Evolutionary conservation across 2,888 invertebrate species (phyloP).

Genomic region (Hydraecia micacea): DNA sequence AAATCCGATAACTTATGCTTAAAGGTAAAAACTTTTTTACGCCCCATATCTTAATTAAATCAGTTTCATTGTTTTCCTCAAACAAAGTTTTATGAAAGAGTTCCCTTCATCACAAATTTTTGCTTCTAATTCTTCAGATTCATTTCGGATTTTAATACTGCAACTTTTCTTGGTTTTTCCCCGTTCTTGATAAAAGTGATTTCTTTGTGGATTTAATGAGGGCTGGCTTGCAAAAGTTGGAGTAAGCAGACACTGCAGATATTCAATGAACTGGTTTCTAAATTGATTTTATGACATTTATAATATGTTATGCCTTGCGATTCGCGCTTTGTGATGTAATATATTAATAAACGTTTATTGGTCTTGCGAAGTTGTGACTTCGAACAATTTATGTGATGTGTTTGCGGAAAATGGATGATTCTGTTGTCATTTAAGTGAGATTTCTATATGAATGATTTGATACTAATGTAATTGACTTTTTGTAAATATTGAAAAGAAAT

Average conservation of each 20-base stretch:
- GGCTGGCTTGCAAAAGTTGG: conserved; percentile 26
- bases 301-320: conserved; percentile 36
- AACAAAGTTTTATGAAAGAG: conserved; percentile 11
- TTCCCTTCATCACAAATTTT: conserved; percentile 16
- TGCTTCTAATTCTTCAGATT: conserved; percentile 18
- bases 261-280: conserved; percentile 24
- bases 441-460: background rate
- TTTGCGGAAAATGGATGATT: background rate
- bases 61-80: conserved; percentile 1
- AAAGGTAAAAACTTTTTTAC: background rate
- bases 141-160: conserved; percentile 21
- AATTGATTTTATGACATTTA: conserved; percentile 41
- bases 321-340: conserved; percentile 28
- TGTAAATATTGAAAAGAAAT: background rate
- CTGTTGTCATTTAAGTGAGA: background rate
- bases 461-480: background rate
- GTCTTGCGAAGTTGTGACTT: conserved; percentile 29
- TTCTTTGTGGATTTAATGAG: conserved; percentile 40
- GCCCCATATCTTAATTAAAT: conserved; percentile 10
- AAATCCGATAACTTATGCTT: background rate
- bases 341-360: conserved; percentile 49
- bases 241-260: conserved; percentile 20
- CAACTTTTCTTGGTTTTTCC: conserved; percentile 26
- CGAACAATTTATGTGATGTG: conserved; percentile 20
- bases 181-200: conserved; percentile 35